Conservation (phyloP, 1,140 invertebrate species). For the Drosophila gunungcola region DNA sequence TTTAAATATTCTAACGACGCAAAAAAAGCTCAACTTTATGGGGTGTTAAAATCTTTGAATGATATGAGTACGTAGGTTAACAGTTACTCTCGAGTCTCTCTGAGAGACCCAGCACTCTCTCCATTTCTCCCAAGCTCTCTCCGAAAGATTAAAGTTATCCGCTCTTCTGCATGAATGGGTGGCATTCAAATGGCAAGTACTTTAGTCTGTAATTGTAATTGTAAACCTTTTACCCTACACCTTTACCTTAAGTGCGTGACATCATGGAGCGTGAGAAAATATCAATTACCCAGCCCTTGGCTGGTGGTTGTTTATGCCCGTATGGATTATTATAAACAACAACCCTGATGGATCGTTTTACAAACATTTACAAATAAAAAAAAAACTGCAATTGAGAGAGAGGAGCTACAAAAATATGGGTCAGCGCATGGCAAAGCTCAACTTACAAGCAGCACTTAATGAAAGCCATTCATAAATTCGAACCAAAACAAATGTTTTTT, state of each 20-base stretch:
- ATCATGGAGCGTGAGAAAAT: conserved; percentile 77
- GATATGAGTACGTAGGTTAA: conserved; percentile 12
- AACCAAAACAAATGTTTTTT: conserved; percentile 64
- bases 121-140: conserved; percentile 2
- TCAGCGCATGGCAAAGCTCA: conserved; percentile 66
- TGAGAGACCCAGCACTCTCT: not conserved
- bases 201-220: conserved; percentile 36
- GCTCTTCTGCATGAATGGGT: conserved; percentile 36
- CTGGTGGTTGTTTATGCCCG: conserved; percentile 38
- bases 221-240: conserved; percentile 25
- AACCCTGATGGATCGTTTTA: conserved; percentile 43
- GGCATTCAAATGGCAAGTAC: conserved; percentile 35
- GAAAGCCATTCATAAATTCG: conserved; percentile 75
- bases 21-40: conserved; percentile 34
- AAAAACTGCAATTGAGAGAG: conserved; percentile 21
- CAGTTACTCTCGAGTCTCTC: conserved; percentile 5
- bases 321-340: conserved; percentile 17
- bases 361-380: conserved; percentile 20
- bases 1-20: conserved; percentile 1
- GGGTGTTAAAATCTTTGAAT: conserved; percentile 22
- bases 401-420: conserved; percentile 47
- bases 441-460: conserved; percentile 60
- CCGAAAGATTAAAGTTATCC: not conserved
- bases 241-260: conserved; percentile 52
- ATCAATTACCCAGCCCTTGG: conserved; percentile 47